Evolutionary conservation across 2,797 vertebrate genomes (phyloP).

Genomic region (Phalanger gymnotis): DNA sequence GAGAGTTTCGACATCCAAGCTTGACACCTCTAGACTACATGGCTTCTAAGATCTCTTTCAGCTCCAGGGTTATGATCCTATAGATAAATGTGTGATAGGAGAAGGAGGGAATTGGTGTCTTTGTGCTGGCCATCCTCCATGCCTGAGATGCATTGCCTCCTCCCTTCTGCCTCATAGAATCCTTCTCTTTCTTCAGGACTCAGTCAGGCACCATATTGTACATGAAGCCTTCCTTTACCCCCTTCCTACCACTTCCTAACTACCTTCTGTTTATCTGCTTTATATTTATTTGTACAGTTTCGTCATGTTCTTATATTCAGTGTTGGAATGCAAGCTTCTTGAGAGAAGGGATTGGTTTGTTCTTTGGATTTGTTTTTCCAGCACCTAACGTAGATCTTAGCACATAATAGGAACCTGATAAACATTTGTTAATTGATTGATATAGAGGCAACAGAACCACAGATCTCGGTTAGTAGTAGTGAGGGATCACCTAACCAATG

Average conservation of each 20-base stretch:
- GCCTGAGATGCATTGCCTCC: background rate
- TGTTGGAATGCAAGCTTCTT: background rate
- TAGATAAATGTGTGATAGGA: background rate
- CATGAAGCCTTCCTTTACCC: background rate
- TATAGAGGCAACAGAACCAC: background rate
- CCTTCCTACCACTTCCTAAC: too few species aligned
- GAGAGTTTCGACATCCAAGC: background rate
- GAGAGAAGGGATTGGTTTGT: background rate
- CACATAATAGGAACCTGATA: background rate
- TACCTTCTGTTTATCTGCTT: background rate
- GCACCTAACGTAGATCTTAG: background rate
- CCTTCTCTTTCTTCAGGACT: background rate
- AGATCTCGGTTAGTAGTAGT: background rate
- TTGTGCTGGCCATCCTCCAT: background rate
- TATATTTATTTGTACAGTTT: background rate
- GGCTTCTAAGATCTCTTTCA: background rate
- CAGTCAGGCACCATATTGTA: background rate
- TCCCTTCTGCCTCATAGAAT: background rate
- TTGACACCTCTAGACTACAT: background rate
- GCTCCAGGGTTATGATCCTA: background rate
- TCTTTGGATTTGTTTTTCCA: background rate
- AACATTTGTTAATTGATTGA: background rate
- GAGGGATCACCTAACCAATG: background rate
- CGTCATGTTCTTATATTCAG: background rate
- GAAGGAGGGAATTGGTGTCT: background rate